Percentiles rank a stretch among this genome's conserved stretches.
Evolutionary conservation across 2,888 invertebrate species (phyloP).

Genomic region (Heliconius erato): DNA sequence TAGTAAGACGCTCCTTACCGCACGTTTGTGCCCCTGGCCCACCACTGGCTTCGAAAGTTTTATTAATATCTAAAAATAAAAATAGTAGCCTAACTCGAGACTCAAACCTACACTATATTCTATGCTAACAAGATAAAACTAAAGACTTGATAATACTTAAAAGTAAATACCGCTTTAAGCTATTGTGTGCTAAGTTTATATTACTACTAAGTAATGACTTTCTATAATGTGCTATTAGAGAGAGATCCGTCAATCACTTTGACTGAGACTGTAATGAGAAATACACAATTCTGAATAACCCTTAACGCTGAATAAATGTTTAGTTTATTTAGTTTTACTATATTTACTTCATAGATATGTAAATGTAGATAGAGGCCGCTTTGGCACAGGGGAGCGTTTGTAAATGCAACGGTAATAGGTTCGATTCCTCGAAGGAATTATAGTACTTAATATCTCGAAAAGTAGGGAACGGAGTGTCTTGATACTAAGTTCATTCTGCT

Average conservation of each 20-base stretch:
- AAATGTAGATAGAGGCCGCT: background rate
- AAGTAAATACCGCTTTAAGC: background rate
- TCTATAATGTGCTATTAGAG: constrained; percentile 24
- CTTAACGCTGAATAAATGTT: background rate
- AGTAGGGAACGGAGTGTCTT: too few relatives aligned
- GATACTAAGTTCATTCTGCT: too few relatives aligned
- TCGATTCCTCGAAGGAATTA: too few relatives aligned
- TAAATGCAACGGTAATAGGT: too few relatives aligned
- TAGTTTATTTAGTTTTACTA: background rate
- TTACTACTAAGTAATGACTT: constrained; percentile 13
- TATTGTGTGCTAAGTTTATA: background rate
- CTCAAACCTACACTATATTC: background rate
- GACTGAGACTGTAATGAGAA: constrained; percentile 22
- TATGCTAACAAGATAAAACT: background rate
- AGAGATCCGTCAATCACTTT: constrained; percentile 33
- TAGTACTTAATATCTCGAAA: too few relatives aligned
- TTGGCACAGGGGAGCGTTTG: too few relatives aligned
- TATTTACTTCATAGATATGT: background rate
- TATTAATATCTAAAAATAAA: background rate
- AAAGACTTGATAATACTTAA: background rate
- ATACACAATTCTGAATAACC: constrained; percentile 3
- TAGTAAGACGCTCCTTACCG: too few relatives aligned
- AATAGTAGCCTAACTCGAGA: background rate
- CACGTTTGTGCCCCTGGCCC: background rate
- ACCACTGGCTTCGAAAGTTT: background rate